Conservation (phyloP, 2,797 vertebrate genomes). For the Crypturellus tataupa region DNA sequence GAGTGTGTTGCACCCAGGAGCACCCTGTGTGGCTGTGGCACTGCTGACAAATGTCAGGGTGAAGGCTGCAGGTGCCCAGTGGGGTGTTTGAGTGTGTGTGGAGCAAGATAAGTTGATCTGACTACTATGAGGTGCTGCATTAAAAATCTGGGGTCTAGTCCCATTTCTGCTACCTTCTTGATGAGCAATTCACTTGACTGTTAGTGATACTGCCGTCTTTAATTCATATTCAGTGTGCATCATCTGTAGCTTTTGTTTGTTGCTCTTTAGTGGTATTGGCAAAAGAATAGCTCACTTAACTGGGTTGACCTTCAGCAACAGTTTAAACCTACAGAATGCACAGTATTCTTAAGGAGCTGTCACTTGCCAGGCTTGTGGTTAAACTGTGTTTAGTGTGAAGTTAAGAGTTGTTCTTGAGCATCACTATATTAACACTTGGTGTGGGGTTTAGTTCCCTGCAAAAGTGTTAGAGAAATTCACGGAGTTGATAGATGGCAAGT, state of each 20-base stretch:
- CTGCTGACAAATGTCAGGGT: not conserved
- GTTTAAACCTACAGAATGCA: not conserved
- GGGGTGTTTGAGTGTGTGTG: not conserved
- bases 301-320: not conserved
- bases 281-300: not conserved
- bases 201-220: not conserved
- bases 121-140: not conserved
- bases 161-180: not conserved
- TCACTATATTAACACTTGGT: not conserved
- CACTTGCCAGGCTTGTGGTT: not conserved
- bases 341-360: fast-evolving
- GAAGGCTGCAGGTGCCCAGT: not conserved
- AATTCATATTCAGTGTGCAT: not conserved
- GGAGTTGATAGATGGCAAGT: not conserved
- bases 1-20: not conserved
- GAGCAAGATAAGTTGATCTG: not conserved
- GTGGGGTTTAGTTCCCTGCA: not conserved
- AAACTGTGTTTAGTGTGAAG: not conserved
- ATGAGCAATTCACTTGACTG: not conserved
- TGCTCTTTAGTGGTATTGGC: not conserved
- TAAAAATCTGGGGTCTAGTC: not conserved
- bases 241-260: not conserved
- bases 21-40: not conserved
- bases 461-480: not conserved
- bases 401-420: not conserved